Evolutionary conservation across 1,140 invertebrate species (phyloP), one percentile per base, ranked within the genome.

Genomic region (Trachymyrmex septentrionalis): DNA sequence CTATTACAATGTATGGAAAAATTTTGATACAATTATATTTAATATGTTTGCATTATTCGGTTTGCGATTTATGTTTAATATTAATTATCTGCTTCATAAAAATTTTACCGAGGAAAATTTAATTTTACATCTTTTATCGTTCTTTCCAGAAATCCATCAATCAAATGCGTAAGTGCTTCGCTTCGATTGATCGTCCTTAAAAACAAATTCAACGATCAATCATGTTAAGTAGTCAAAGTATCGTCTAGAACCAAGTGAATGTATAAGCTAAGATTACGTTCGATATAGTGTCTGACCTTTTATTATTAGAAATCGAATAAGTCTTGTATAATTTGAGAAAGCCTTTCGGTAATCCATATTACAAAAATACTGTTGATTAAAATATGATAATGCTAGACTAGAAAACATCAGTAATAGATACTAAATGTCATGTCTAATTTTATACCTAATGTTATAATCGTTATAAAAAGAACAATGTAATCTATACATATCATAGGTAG

Each of bases 141-240:
- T 34, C 30, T 55, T 72, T 24, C 55, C 48, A 38, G n/a, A 69
- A 67, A 55, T 69, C 48, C 63, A 71, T 81, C 50, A 27, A 81
- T 81, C 66, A 81, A 57, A 81, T 27, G 34, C 50, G 59, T 57
- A 71, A 57, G 59, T 30, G 55, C 27, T 24, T 59, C 19, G 24
- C 38, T 73, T 84, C 53, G 55, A 73, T 57, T 34, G 24, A 59
- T 82, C 21, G 38, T 53, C 12, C n/a, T 61, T 61, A 48, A 73
- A 73, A 82, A 73, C 24, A 19, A 34, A 84, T 84, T 75, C 21
- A 30, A 9, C 50, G 55, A 84, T 84, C 69, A 84, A 84, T 61
- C 55, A 61, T 61, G 34, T 75, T 73, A 73, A 73, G 55, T 61
- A 82, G 27, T 80, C 48, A 66, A 78, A 78, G 66, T 81, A 84